phyloP scores from a whole-genome alignment of 2,113 vertebrate species.

The Galeopterus variegatus region DNA sequence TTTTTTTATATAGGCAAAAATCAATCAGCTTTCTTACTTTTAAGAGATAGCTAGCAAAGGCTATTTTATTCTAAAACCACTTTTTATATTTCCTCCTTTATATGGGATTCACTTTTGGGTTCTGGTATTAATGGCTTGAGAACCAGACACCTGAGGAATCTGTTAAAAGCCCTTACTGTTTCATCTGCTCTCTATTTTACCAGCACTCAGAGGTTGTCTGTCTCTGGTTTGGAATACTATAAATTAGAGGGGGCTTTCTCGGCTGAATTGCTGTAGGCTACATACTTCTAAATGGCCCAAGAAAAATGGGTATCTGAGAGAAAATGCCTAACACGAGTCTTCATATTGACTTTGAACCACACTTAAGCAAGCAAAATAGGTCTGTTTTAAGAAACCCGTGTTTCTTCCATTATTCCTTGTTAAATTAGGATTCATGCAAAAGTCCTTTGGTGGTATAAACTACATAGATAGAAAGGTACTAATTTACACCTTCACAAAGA shows the following conservation, averaged over 20 bases:
- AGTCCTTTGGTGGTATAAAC: neutral
- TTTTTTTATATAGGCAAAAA: slow-evolving; percentile 66
- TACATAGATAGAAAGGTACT: slow-evolving; percentile 32
- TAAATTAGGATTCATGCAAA: slow-evolving; percentile 36
- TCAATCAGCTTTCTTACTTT: slow-evolving; percentile 28
- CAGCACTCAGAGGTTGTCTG: slow-evolving; percentile 16
- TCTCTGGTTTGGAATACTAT: slow-evolving; percentile 44
- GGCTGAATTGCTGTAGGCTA: slow-evolving; percentile 41
- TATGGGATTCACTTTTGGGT: slow-evolving; percentile 62
- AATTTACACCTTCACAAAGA: slow-evolving; percentile 53
- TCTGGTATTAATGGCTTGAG: slow-evolving; percentile 64
- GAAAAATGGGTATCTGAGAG: slow-evolving; percentile 22
- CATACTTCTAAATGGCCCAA: neutral
- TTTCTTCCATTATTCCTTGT: slow-evolving; percentile 22
- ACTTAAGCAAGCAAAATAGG: slow-evolving; percentile 4
- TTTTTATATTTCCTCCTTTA: slow-evolving; percentile 35
- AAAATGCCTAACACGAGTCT: slow-evolving; percentile 44
- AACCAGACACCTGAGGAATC: slow-evolving; percentile 66
- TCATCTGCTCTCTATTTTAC: slow-evolving; percentile 51
- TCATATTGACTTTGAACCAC: neutral
- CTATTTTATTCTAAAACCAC: slow-evolving; percentile 24
- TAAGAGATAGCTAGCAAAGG: slow-evolving; percentile 12
- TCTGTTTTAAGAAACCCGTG: neutral
- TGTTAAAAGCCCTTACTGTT: slow-evolving; percentile 15
- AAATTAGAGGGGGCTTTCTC: slow-evolving; percentile 59